A percentile compares a stretch with the other conserved stretches of the same genome.
Conservation (phyloP, 2,797 vertebrate species). For the Fistularia commersonii region DNA sequence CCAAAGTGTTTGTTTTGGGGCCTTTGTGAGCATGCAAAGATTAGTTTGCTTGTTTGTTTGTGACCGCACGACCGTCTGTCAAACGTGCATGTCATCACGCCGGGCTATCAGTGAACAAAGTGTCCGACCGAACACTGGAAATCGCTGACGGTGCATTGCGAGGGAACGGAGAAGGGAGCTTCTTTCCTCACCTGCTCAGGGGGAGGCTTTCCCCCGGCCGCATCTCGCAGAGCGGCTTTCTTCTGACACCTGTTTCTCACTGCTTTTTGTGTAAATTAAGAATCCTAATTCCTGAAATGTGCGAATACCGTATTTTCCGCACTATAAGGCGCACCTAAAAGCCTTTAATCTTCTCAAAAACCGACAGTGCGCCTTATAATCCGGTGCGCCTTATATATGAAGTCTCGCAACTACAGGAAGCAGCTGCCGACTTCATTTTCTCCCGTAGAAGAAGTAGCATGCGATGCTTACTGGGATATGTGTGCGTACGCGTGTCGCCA, state of each 20-base stretch:
- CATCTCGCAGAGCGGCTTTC: constrained; percentile 31
- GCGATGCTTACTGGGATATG: no score
- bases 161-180: constrained; percentile 22
- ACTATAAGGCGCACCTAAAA: no score
- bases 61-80: constrained; percentile 6
- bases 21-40: constrained; percentile 37
- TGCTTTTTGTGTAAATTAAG: no score
- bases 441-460: no score
- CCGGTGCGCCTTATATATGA: no score
- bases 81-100: constrained; percentile 22
- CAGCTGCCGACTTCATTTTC: no score
- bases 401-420: no score
- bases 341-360: no score
- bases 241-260: constrained; percentile 40
- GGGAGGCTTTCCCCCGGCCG: constrained; percentile 30
- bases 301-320: no score
- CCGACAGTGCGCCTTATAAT: no score
- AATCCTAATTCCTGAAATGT: no score
- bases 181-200: constrained; percentile 35
- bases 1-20: constrained; percentile 29
- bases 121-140: constrained; percentile 21
- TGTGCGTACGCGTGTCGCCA: no score
- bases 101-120: constrained; percentile 22
- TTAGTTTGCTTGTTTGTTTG: constrained; percentile 33
- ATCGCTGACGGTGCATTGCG: constrained; percentile 29